These are phyloP conservation scores for Enteromius treurensis DNA, from an alignment of 2,797 vertebrate species.

Conservation along the genomic window DNA sequence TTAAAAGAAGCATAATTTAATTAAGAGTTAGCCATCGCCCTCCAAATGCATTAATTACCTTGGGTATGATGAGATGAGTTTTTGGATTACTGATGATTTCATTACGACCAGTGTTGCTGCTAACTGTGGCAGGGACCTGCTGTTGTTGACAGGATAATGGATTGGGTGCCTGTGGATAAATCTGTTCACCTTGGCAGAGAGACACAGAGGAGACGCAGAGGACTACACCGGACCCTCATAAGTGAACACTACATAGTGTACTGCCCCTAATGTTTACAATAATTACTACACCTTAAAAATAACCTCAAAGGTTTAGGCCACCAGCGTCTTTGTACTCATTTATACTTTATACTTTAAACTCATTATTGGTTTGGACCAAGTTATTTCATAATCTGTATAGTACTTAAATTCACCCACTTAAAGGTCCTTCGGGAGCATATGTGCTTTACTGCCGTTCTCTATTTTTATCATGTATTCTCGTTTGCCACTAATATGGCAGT, in stretches of 20 bases:
- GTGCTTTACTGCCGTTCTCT: conserved; percentile 19
- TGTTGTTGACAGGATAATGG: conserved; percentile 90
- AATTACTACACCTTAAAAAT: neutral
- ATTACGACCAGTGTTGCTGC: conserved; percentile 88
- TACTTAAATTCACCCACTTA: too few species aligned
- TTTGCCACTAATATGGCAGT: conserved; percentile 36
- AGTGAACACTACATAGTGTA: conserved; percentile 27
- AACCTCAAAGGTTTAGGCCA: neutral
- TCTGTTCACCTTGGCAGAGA: conserved; percentile 89
- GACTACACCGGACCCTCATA: conserved; percentile 62
- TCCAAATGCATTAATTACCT: conserved; percentile 99
- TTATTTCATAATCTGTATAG: too few species aligned
- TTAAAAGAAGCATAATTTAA: conserved; percentile 97
- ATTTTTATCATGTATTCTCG: conserved; percentile 3
- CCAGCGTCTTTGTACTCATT: neutral
- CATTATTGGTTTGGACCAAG: neutral
- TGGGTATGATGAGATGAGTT: conserved; percentile 95
- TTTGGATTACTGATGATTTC: conserved; percentile 93
- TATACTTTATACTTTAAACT: too few species aligned
- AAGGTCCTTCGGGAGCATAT: neutral
- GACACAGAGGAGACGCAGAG: conserved; percentile 71
- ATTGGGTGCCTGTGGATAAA: conserved; percentile 81
- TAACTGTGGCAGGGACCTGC: conserved; percentile 84
- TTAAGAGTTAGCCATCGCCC: conserved; percentile 90
- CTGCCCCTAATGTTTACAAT: neutral